These are phyloP conservation scores for Polydrusus tereticollis DNA, from an alignment of 2,888 invertebrate genomes.

Conservation along the genomic window DNA sequence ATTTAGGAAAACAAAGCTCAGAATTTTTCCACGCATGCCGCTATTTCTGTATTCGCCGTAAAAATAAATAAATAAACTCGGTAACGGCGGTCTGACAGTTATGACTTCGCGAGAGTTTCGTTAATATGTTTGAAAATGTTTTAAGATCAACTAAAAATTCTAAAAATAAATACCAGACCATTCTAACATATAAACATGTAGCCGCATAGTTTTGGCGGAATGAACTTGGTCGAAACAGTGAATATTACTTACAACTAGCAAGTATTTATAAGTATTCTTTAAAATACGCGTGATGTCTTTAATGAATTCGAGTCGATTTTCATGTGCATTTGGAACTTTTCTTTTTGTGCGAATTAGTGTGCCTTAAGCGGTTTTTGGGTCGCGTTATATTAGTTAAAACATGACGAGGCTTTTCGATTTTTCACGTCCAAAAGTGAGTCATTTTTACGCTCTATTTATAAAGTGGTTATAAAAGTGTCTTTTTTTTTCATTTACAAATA, in stretches of 20 bases:
- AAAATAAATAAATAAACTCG: conserved; percentile 40
- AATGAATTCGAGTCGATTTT: conserved; percentile 8
- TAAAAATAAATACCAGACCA: conserved; percentile 65
- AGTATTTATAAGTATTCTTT: conserved; percentile 39
- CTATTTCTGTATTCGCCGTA: background rate
- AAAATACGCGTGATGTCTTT: background rate
- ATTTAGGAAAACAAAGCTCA: background rate
- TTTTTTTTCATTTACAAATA: conserved; percentile 3
- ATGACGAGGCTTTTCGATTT: conserved; percentile 3
- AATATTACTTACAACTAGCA: conserved; percentile 35
- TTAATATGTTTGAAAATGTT: conserved; percentile 45
- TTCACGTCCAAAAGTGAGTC: conserved; percentile 23
- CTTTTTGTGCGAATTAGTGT: conserved; percentile 6
- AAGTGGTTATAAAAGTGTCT: conserved; percentile 9
- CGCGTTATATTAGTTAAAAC: background rate
- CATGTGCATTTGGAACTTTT: conserved; percentile 16
- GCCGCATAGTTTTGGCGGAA: conserved; percentile 49
- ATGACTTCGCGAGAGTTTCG: conserved; percentile 30
- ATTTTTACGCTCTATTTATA: conserved; percentile 24
- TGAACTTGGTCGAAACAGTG: conserved; percentile 42
- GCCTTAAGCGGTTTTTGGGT: background rate
- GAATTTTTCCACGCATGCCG: background rate
- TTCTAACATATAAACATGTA: conserved; percentile 63
- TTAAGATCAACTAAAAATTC: conserved; percentile 58
- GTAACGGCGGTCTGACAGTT: conserved; percentile 30